Evolutionary conservation across 2,113 vertebrate species (phyloP), one percentile per base, ranked within the genome.

Genomic region (Gymnorhina tibicen): DNA sequence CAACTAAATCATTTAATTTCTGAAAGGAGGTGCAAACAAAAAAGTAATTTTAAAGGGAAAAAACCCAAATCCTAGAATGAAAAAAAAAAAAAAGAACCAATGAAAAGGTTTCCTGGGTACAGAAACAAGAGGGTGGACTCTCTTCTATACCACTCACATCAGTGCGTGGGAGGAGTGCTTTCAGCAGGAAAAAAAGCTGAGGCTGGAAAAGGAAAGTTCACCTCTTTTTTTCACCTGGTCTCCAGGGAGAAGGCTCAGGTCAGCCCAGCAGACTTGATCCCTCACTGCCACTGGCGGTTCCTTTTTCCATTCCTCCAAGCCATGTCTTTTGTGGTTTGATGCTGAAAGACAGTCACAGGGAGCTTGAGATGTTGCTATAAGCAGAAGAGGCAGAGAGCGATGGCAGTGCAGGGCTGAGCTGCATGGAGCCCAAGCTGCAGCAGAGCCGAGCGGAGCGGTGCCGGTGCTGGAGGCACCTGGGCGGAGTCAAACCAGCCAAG

Each of bases 211-310:
- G 30, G 35, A 30, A 41, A 20, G 16, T 20, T 56, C 1, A 0
- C 8, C 2, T 24, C 19, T 24, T 49, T 49, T 41, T 58, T 66
- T 19, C 10, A 9, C 16, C 8, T 35, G 16, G 6, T 35, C 13
- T 35, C 20, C 16, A 42, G 35, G 30, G 13, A 41, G 23, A 49
- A 41, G n/a, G 30, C 42, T 66, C 32, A 21, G 14, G 15, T 77
- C 44, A 52, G 17, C 27, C 27, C 0, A 0, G 33, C 5, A 1
- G 39, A 33, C 13, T 19, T 11, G 20, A 47, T 53, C 55, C 73
- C 33, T 87, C 18, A 24, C 10, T 0, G 0, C 33, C 28, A 23
- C 22, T 22, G 46, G 39, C 0, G 0, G 18, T 23, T 33, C 39
- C 22, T 52, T 52, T 32, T 77, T 19, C 53, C 22, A 19, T 52